Conservation (phyloP, 2,888 invertebrate genomes). For the Matsumyia berberina region DNA sequence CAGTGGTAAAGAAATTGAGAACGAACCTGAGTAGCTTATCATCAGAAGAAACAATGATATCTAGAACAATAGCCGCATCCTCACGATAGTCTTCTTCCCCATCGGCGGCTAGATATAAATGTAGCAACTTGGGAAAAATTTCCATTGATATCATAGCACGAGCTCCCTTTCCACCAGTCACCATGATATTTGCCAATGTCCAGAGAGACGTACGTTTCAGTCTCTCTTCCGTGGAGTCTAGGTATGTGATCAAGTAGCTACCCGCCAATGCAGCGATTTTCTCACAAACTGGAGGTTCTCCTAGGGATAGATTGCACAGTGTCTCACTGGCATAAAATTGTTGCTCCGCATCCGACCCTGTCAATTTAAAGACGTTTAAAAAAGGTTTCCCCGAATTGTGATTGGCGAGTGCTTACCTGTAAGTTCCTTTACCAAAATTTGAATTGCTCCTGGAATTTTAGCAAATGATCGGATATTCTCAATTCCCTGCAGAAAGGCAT, state of each 20-base stretch:
- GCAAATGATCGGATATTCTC: constrained; percentile 81
- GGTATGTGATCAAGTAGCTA: constrained; percentile 81
- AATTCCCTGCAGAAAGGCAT: constrained; percentile 81
- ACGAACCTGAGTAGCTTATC: constrained; percentile 53
- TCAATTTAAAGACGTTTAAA: neutral
- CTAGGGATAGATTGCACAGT: constrained; percentile 83
- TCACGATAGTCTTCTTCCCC: constrained; percentile 77
- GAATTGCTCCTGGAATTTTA: constrained; percentile 81
- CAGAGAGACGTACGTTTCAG: constrained; percentile 81
- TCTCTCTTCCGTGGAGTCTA: constrained; percentile 79
- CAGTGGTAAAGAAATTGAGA: neutral
- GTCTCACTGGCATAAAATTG: constrained; percentile 82
- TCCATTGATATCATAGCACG: constrained; percentile 80
- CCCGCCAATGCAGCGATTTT: constrained; percentile 81
- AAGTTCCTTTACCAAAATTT: constrained; percentile 82
- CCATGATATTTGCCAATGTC: constrained; percentile 81
- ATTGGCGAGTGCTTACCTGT: constrained; percentile 78
- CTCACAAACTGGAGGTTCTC: constrained; percentile 81
- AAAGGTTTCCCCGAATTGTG: neutral
- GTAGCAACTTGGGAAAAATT: constrained; percentile 80
- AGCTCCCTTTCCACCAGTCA: constrained; percentile 79
- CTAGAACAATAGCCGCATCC: constrained; percentile 80
- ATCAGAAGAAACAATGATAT: constrained; percentile 77
- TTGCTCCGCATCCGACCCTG: constrained; percentile 80
- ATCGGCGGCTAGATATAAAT: constrained; percentile 77